Base-by-base conservation (phyloP, 1,140 invertebrate species). In the Anadara kagoshimensis region DNA sequence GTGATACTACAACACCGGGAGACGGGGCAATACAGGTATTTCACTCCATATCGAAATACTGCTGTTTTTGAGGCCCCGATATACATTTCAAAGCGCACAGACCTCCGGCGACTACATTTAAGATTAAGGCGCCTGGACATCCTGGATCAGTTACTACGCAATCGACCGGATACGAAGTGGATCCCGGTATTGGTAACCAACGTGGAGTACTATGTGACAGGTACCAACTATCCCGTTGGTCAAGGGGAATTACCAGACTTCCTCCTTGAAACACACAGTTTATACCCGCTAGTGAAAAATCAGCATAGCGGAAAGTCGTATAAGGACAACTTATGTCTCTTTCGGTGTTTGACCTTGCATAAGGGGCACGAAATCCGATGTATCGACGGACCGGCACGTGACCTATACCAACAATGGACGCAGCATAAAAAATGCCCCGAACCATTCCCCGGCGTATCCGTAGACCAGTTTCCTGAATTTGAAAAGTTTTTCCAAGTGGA, bases 21-120 rank as follows among this genome's bases (percentile, higher is more conserved):
- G 53, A 67, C 71, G 18, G 71, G 64, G 11, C 64, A 73, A 45
- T 73, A 68, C 18, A 7, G 64, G 4, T 73, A 61, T 36, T 73
- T 73, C 16, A 7, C 24, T 0, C 57, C 64, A 5, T 67, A 49
- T 43, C 1, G 4, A 5, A 73, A 73, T 29, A 45, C 62, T 44
- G 51, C 64, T 5, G 49, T 73, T 1, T 73, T 73, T 36, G 18
- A 61, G 4, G 56, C 58, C 16, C 64, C 58, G 5, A 29, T 73
- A 12, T 73, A 67, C 26, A 56, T 73, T 24, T 67, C 57, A 2
- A 51, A 49, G n/a, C 63, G 57, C n/a, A 53, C 10, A 43, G 64
- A 68, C 45, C 12, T 67, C 1, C 29, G 54, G 2, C 26, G 59
- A 53, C 47, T 73, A n/a, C 41, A 24, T 2, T 29, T 56, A 0